These are phyloP conservation scores for Oncorhynchus tshawytscha DNA, from an alignment of 2,113 vertebrate species.

Conservation along the genomic window DNA sequence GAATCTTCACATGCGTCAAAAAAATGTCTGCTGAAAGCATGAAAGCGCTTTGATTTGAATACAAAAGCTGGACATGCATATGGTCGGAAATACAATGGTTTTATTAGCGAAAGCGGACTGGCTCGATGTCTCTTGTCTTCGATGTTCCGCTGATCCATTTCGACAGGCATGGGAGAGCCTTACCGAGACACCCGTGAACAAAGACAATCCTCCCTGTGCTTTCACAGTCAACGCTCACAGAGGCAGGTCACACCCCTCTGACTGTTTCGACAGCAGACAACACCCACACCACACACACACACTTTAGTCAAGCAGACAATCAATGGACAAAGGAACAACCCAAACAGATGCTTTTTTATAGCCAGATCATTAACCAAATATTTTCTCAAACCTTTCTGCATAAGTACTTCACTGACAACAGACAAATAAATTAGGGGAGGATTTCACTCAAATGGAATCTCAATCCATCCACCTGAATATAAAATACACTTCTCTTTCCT, in stretches of 20 bases:
- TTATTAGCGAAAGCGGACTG: constrained; percentile 11
- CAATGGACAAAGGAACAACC: constrained; percentile 60
- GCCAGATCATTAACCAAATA: neutral
- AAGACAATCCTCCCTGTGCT: constrained; percentile 63
- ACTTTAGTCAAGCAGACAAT: constrained; percentile 47
- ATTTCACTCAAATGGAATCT: constrained; percentile 13
- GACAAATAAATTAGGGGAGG: constrained; percentile 26
- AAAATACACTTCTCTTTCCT: constrained; percentile 21
- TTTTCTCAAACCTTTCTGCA: neutral
- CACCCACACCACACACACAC: constrained; percentile 24
- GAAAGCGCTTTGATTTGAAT: constrained; percentile 13
- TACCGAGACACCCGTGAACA: constrained; percentile 76
- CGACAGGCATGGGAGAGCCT: constrained; percentile 69
- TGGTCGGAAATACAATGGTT: constrained; percentile 29
- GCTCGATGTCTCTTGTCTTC: constrained; percentile 20
- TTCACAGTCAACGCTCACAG: constrained; percentile 32
- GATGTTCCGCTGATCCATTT: constrained; percentile 49
- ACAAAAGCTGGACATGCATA: constrained; percentile 30
- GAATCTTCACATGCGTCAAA: constrained; percentile 31
- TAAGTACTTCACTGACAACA: neutral
- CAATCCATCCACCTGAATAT: neutral
- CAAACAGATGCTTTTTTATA: constrained; percentile 42
- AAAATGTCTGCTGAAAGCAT: neutral
- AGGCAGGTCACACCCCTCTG: constrained; percentile 55
- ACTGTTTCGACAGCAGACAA: constrained; percentile 43